Evolutionary conservation across 1,140 invertebrate species (phyloP), one percentile per base, ranked within the genome.

Genomic region (Euwallacea similis): DNA sequence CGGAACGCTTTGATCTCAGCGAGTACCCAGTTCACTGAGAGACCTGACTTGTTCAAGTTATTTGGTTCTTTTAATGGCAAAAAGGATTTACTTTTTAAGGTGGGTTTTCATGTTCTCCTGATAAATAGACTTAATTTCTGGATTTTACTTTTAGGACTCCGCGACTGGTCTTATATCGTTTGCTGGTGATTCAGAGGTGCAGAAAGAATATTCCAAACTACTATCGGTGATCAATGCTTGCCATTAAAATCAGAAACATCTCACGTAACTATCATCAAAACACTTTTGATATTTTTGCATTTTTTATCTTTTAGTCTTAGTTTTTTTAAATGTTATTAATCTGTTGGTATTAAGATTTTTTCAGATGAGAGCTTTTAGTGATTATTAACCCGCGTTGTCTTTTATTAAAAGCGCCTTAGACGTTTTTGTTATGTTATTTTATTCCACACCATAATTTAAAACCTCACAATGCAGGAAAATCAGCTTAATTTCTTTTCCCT

Each of bases 81-180:
- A 43, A 73, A 78, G 0, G 83, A 88, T 73, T 65, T 87, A 21
- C 74, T 87, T 2, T 88, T 88, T 73, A 86, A 84, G 79, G 86
- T 86, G 50, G 63, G 16, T 15, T 2, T 16, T 15, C 1, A 15
- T 8, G 4, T 2, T 56, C 2, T 21, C 2, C 3, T 15, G 11
- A 42, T 54, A 42, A 54, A 46, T 11, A 11, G 44, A 7, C 7
- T 9, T 63, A 63, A 42, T 68, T 67, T 9, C 53, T 42, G 42
- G 9, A 42, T 69, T 43, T 55, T 70, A 47, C 42, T 63, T 61
- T 56, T 65, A 74, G 74, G 74, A 78, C 55, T 75, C 73, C 6
- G 69, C 76, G 7, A 77, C 72, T 16, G 77, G 73, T 16, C 58
- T 78, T n/a, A 70, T 76, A 9, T 73, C 76, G 11, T 56, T 77